These are phyloP conservation scores for Caenorhabditis virilis DNA, from an alignment of 2,888 invertebrate genomes.

Conservation along the genomic window DNA sequence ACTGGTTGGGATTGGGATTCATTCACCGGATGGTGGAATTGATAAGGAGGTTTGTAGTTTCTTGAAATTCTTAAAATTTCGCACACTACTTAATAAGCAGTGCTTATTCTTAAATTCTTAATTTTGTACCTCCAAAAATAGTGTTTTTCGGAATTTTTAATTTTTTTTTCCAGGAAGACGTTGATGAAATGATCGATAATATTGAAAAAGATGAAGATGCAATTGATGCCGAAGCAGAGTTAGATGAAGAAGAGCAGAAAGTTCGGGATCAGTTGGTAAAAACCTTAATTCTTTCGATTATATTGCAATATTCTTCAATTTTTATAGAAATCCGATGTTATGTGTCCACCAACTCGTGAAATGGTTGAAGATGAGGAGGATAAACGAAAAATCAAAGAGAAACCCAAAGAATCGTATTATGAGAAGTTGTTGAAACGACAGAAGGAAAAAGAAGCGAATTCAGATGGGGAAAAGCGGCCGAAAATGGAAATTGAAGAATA, in stretches of 20 bases:
- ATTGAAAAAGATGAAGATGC: slow-evolving; percentile 14
- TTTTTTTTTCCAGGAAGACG: slow-evolving; percentile 18
- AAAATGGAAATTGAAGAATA: no score
- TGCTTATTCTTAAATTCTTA: no score
- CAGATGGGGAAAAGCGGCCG: no score
- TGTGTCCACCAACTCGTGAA: slow-evolving; percentile 44
- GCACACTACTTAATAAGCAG: no score
- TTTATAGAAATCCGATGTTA: slow-evolving; percentile 37
- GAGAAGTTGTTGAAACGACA: slow-evolving; percentile 40
- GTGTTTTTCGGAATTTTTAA: background rate
- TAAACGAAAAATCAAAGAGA: slow-evolving; percentile 28
- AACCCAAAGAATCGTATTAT: slow-evolving; percentile 44
- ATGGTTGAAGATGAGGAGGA: slow-evolving; percentile 36
- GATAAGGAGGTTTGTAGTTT: slow-evolving; percentile 32
- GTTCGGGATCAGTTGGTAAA: background rate
- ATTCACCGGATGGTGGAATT: slow-evolving; percentile 41
- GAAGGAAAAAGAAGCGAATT: slow-evolving; percentile 24
- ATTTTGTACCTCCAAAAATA: no score
- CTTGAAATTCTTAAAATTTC: no score
- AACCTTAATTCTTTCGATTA: no score
- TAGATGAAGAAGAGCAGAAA: slow-evolving; percentile 18
- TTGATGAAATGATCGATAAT: slow-evolving; percentile 31
- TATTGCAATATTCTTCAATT: no score
- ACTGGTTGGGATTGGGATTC: slow-evolving; percentile 44
- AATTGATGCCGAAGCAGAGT: slow-evolving; percentile 10